Conservation (phyloP, 2,888 invertebrate genomes). For the Trachelus stipa region DNA sequence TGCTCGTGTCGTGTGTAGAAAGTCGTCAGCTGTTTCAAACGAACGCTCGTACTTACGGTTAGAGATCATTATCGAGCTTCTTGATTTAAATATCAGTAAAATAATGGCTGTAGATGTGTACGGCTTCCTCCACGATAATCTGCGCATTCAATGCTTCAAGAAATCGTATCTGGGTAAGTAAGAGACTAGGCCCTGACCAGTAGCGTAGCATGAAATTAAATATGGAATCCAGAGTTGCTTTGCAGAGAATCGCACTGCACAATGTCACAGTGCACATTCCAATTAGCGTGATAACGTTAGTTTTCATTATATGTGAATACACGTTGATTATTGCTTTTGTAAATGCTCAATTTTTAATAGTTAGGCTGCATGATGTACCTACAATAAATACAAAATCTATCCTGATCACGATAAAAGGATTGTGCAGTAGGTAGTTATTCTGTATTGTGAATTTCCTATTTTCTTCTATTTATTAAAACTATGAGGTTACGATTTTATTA, state of each 20-base stretch:
- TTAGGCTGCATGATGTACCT: background rate
- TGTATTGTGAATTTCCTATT: background rate
- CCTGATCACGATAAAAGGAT: background rate
- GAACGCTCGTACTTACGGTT: background rate
- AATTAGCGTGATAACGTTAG: background rate
- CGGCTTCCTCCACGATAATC: constrained; percentile 35
- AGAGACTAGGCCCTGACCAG: background rate
- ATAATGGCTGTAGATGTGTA: constrained; percentile 46
- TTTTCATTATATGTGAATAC: background rate
- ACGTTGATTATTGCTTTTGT: background rate
- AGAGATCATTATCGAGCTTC: background rate
- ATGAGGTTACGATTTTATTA: background rate
- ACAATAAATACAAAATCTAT: background rate
- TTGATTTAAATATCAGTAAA: constrained; percentile 1
- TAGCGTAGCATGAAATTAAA: background rate
- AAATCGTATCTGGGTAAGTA: constrained; percentile 53
- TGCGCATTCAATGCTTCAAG: constrained; percentile 44
- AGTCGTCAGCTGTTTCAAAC: background rate
- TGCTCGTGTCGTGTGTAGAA: background rate
- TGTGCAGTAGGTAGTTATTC: background rate
- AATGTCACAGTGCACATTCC: background rate
- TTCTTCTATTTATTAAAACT: background rate
- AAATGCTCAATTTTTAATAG: background rate
- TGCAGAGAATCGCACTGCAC: background rate
- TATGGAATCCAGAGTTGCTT: background rate